A percentile compares a stretch with the other conserved stretches of the same genome.
These are phyloP conservation scores for Sclerurus mexicanus DNA, from an alignment of 2,113 vertebrate species.

Conservation along the genomic window DNA sequence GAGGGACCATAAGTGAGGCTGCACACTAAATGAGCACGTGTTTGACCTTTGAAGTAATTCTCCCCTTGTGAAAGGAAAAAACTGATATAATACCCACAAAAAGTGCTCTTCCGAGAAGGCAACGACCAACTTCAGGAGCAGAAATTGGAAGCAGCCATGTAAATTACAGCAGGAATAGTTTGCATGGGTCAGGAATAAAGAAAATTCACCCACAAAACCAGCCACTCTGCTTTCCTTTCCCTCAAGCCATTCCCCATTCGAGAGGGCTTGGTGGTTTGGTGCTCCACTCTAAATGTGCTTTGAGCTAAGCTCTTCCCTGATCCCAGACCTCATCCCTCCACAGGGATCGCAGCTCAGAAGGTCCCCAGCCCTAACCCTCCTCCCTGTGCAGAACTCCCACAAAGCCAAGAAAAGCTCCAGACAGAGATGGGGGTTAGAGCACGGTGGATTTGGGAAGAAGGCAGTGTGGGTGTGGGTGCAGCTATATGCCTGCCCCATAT, in stretches of 20 bases:
- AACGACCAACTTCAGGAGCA: background rate
- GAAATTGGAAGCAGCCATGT: background rate
- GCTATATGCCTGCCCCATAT: accelerated
- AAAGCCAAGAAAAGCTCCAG: background rate
- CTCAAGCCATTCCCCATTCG: background rate
- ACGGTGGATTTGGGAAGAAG: background rate
- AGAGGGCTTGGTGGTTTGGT: background rate
- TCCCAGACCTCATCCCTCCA: background rate
- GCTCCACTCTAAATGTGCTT: accelerated
- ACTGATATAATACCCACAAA: background rate
- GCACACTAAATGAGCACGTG: accelerated
- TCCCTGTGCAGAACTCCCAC: background rate
- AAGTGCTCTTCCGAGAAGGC: background rate
- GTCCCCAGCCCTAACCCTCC: background rate
- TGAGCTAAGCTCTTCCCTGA: background rate
- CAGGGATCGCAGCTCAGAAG: background rate
- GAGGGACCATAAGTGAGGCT: background rate
- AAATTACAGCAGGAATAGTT: background rate
- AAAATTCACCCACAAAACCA: background rate
- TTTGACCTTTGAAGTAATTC: background rate
- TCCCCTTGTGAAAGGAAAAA: background rate
- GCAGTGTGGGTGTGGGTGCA: no score
- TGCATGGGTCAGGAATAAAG: background rate
- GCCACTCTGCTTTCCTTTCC: background rate
- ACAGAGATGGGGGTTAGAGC: background rate